Evolutionary conservation across 2,888 invertebrate genomes (phyloP).

Genomic region (Macaria liturata): DNA sequence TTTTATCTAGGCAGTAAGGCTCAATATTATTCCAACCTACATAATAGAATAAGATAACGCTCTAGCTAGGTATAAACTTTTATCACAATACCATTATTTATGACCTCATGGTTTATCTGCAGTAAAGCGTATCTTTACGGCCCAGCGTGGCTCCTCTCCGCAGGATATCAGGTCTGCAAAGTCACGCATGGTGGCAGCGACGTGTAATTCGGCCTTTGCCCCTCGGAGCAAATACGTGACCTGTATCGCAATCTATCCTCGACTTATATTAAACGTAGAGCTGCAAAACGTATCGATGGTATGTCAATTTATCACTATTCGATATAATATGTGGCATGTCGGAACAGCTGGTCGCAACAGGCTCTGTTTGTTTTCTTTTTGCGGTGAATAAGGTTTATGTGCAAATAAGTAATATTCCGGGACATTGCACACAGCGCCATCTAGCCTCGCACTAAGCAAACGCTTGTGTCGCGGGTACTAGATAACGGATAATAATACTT

Average conservation of each 20-base stretch:
- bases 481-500: too few relatives aligned
- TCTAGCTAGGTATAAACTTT: too few relatives aligned
- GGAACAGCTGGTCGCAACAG: too few relatives aligned
- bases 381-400: too few relatives aligned
- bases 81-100: not conserved
- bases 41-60: too few relatives aligned
- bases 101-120: constrained; percentile 1
- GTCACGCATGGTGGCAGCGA: constrained; percentile 47
- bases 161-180: constrained; percentile 41
- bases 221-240: constrained; percentile 54
- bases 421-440: too few relatives aligned
- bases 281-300: constrained; percentile 11
- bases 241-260: constrained; percentile 45
- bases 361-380: too few relatives aligned
- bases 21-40: too few relatives aligned
- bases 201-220: constrained; percentile 48
- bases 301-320: constrained; percentile 1
- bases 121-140: constrained; percentile 12
- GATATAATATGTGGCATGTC: not conserved
- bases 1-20: too few relatives aligned
- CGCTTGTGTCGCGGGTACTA: too few relatives aligned
- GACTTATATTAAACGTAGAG: constrained; percentile 42
- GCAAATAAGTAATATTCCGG: too few relatives aligned
- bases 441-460: too few relatives aligned
- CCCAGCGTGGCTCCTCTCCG: constrained; percentile 40